A percentile compares a stretch with the other conserved stretches of the same genome.
Conservation (phyloP, 2,888 invertebrate species). For the Sussaba pulchella region DNA sequence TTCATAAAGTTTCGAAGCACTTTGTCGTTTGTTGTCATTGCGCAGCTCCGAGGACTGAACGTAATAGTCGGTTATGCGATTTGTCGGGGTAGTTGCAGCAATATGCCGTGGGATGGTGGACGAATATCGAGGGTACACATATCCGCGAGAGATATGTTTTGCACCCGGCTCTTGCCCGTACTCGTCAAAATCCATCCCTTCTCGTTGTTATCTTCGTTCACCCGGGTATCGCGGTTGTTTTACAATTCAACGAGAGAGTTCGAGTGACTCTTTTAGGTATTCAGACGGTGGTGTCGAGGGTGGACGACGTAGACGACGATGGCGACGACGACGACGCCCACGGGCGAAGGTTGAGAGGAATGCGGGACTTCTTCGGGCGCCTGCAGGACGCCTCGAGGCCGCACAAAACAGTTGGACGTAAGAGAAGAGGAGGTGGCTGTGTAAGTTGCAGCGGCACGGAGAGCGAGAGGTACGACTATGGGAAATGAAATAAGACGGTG, state of each 20-base stretch:
- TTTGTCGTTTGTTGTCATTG: constrained; percentile 17
- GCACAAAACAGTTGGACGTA: constrained; percentile 13
- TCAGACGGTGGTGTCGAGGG: constrained; percentile 72
- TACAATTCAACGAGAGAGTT: constrained; percentile 77
- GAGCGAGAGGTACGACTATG: not conserved
- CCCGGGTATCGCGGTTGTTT: constrained; percentile 76
- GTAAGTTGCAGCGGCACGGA: not conserved
- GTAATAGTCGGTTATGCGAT: constrained; percentile 19
- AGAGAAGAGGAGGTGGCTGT: not conserved
- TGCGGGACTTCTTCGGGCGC: constrained; percentile 17
- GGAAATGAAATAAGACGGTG: constrained; percentile 2
- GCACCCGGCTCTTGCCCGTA: constrained; percentile 14
- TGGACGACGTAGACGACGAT: constrained; percentile 48
- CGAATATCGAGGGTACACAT: constrained; percentile 2
- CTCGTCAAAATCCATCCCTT: too few species aligned
- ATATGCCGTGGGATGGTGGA: not conserved
- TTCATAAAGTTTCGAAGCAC: constrained; percentile 1
- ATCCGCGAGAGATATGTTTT: not conserved
- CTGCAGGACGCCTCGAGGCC: constrained; percentile 21
- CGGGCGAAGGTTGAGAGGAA: constrained; percentile 1
- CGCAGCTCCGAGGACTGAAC: not conserved
- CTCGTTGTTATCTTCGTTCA: constrained; percentile 17
- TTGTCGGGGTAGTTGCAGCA: not conserved
- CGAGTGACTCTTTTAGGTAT: constrained; percentile 75
- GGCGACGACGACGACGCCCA: constrained; percentile 22